Evolutionary conservation across 2,113 vertebrate genomes (phyloP), one percentile per base, ranked within the genome.

Genomic region (Callionymus lyra): DNA sequence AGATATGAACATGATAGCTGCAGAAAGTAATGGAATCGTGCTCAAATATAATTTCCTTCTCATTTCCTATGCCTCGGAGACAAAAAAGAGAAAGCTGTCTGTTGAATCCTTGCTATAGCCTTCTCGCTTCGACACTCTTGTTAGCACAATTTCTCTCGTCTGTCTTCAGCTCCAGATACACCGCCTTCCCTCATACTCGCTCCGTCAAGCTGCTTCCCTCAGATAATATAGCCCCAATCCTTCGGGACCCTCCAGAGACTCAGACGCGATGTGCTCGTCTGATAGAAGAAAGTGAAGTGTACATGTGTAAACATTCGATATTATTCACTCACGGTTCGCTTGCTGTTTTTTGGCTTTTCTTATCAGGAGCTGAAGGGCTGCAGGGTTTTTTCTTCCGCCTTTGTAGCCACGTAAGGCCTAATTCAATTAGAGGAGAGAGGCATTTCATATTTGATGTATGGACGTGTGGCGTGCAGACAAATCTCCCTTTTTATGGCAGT

Each of bases 251-350:
- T 48, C 47, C 34, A 31, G 41, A 66, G 63, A 68, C 67, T 58
- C 56, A 42, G 64, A 68, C 59, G 68, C 59, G 77, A 83, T 78
- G 75, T 46, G 49, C 72, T 69, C 14, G 31, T 72, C 50, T 45
- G 81, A 84, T 82, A 81, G 69, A 57, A 63, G 50, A 61, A 67
- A 68, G 59, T 56, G 75, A 80, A 59, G 70, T 68, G 60, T 50
- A 65, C 63, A 68, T 75, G 62, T 72, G 76, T 80, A 82, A 82
- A 81, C 76, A 74, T 52, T 66, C 50, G 60, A 48, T 65, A 53
- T 70, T 57, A 50, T 68, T 65, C 63, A 48, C 39, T 59, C 17
- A 9, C 34, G 41, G 62, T 59, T 56, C 34, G 41, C 44, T 34
- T 14, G 46, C 50, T 51, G 38, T 52, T 53, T 12, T 34, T 14